Evolutionary conservation across 2,797 vertebrate genomes (phyloP).

Genomic region (Anolis apletophallus): DNA sequence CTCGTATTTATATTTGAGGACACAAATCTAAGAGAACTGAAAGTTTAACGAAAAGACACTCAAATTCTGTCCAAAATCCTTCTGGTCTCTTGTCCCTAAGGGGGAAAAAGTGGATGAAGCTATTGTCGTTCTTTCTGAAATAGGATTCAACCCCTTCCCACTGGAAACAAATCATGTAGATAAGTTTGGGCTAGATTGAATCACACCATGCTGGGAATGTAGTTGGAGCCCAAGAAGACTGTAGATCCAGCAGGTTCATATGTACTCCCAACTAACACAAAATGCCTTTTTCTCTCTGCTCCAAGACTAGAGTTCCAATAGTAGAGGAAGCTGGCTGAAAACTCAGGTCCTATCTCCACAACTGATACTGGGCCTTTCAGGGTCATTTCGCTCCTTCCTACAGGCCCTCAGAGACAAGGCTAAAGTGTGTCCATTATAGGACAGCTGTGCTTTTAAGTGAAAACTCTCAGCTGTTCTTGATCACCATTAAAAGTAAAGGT

Average conservation of each 20-base stretch:
- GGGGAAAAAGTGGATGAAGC: background rate
- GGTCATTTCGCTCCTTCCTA: background rate
- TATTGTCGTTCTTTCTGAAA: background rate
- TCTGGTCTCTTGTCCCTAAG: background rate
- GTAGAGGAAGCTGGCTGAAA: background rate
- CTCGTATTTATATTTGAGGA: background rate
- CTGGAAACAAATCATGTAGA: background rate
- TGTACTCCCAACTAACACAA: background rate
- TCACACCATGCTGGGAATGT: background rate
- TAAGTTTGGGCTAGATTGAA: background rate
- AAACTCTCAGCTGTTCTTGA: background rate
- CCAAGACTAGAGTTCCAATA: background rate
- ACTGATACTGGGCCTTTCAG: background rate
- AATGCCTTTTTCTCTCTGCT: background rate
- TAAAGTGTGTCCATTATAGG: too few species aligned
- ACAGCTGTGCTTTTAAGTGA: background rate
- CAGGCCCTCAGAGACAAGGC: background rate
- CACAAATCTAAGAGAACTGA: background rate
- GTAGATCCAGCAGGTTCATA: background rate
- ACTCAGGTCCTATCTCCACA: background rate
- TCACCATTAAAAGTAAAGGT: too few species aligned
- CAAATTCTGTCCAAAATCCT: background rate
- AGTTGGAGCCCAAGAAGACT: background rate
- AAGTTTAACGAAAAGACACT: background rate
- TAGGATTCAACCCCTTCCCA: background rate